These are phyloP conservation scores for Nannoperca obscura DNA, from an alignment of 2,797 vertebrate species.

Conservation along the genomic window DNA sequence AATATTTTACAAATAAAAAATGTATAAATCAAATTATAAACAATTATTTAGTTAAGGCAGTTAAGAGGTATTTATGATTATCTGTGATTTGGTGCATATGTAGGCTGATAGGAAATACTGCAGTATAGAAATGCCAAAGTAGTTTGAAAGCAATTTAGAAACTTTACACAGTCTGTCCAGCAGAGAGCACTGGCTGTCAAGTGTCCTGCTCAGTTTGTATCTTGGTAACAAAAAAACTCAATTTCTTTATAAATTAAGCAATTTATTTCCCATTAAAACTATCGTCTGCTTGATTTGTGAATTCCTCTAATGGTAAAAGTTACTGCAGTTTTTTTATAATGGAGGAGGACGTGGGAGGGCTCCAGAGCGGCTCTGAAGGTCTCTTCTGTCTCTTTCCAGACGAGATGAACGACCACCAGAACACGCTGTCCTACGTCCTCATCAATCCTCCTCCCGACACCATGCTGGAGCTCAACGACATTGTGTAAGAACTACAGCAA, in stretches of 20 bases:
- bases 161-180: not conserved
- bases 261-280: not conserved
- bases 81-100: not conserved
- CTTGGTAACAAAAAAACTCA: too few species aligned
- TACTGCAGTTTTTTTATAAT: slow-evolving; percentile 14
- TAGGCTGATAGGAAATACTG: too few species aligned
- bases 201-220: not conserved
- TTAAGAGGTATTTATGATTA: too few species aligned
- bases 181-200: not conserved
- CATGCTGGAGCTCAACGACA: slow-evolving; percentile 94
- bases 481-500: slow-evolving; percentile 87
- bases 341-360: slow-evolving; percentile 27
- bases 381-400: slow-evolving; percentile 84
- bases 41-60: not conserved
- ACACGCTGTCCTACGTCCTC: slow-evolving; percentile 97
- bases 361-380: slow-evolving; percentile 51
- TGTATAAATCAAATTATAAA: not conserved
- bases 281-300: not conserved
- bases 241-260: not conserved
- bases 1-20: not conserved
- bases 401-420: slow-evolving; percentile 99
- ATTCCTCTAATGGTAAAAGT: not conserved
- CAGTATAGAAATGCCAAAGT: not conserved
- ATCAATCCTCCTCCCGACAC: slow-evolving; percentile 98
- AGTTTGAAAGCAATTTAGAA: not conserved